A percentile compares a stretch with the other conserved stretches of the same genome.
Conservation (phyloP, 2,888 invertebrate species). For the Galeopsomyia nigrocyanea region DNA sequence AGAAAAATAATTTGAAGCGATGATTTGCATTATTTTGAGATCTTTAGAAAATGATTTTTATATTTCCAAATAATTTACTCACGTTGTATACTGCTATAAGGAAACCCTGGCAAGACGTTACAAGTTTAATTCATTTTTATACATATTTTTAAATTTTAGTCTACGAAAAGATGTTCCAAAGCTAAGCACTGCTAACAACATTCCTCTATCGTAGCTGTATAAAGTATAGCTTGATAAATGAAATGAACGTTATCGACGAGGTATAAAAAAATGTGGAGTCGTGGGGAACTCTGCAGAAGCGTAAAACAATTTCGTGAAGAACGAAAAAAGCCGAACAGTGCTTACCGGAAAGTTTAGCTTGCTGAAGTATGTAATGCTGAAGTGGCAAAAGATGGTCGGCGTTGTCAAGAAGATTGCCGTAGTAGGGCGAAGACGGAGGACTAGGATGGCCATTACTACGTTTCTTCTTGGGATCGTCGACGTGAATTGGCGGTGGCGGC, state of each 20-base stretch:
- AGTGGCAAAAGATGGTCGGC: conserved; percentile 82
- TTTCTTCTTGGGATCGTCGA: conserved; percentile 64
- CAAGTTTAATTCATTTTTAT: too few species aligned
- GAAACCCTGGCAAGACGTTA: too few species aligned
- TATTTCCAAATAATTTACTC: background rate
- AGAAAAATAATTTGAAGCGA: conserved; percentile 2
- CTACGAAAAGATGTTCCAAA: too few species aligned
- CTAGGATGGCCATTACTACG: conserved; percentile 66
- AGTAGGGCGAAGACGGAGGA: conserved; percentile 65
- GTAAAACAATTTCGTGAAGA: background rate
- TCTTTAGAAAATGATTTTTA: background rate
- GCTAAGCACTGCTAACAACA: too few species aligned
- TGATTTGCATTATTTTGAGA: background rate
- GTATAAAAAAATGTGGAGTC: too few species aligned
- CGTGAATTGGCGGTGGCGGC: conserved; percentile 59
- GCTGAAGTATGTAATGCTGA: conserved; percentile 90
- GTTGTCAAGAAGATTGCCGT: conserved; percentile 65
- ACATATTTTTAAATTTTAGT: too few species aligned
- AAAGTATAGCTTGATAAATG: background rate
- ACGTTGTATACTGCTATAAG: too few species aligned
- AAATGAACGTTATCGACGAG: too few species aligned
- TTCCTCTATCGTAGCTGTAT: background rate
- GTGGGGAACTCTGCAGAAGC: too few species aligned
- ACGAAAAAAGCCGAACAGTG: background rate
- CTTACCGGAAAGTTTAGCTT: conserved; percentile 81